Conservation (phyloP, 2,113 vertebrate species). For the Carollia perspicillata region DNA sequence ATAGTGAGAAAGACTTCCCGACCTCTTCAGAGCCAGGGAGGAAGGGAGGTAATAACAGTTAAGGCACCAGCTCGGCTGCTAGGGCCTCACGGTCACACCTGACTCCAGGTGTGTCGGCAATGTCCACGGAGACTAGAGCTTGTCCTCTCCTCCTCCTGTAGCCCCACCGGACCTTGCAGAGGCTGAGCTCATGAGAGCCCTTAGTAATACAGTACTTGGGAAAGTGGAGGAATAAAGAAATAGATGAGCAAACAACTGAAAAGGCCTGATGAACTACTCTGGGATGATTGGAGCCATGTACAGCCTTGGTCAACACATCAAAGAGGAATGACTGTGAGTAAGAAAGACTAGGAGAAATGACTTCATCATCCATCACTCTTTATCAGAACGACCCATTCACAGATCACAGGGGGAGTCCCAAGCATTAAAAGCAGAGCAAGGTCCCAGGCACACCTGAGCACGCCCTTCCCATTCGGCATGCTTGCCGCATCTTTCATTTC, state of each 20-base stretch:
- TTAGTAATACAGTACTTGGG: neutral
- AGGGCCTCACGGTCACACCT: neutral
- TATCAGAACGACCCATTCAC: neutral
- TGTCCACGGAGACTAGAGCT: neutral
- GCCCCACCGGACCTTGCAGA: neutral
- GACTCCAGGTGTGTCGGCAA: neutral
- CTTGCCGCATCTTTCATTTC: neutral
- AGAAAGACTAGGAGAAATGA: neutral
- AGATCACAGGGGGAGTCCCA: neutral
- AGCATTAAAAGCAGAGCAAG: neutral
- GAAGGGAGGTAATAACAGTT: neutral
- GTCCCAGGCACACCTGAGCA: neutral
- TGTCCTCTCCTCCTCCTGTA: neutral
- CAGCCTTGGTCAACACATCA: neutral
- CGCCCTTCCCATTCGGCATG: fast-evolving
- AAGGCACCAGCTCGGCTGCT: neutral
- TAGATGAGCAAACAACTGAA: neutral
- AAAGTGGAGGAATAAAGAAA: neutral
- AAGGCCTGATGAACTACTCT: neutral
- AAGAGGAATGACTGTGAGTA: neutral
- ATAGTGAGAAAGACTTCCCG: conserved; percentile 2
- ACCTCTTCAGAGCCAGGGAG: neutral
- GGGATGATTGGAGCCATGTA: neutral
- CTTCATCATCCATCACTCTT: neutral
- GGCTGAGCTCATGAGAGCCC: neutral